These are phyloP conservation scores for Coenonympha arcania DNA, from an alignment of 2,888 invertebrate species.

Conservation along the genomic window DNA sequence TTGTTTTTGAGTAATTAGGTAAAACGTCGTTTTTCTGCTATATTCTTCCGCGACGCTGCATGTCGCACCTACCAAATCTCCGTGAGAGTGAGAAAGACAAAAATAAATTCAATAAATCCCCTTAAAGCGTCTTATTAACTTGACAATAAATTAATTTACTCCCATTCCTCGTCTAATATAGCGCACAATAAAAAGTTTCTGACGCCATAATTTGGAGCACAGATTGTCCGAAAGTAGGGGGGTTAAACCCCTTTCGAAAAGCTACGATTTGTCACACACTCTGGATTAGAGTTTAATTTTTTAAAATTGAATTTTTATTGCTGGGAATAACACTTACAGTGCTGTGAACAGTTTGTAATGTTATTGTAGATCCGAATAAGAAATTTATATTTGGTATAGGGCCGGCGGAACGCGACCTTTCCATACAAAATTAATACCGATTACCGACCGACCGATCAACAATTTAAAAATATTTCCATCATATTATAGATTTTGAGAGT, in stretches of 20 bases:
- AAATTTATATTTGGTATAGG: too few species aligned
- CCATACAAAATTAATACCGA: too few species aligned
- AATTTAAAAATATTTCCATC: too few species aligned
- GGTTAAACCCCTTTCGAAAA: conserved; percentile 56
- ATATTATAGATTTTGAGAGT: too few species aligned
- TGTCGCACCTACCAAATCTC: too few species aligned
- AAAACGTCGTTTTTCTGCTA: too few species aligned
- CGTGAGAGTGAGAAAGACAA: too few species aligned
- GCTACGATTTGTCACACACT: conserved; percentile 68
- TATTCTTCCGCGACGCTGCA: too few species aligned
- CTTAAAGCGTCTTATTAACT: conserved; percentile 2
- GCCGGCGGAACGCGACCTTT: too few species aligned
- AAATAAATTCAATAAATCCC: too few species aligned
- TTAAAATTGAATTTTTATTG: conserved; percentile 69
- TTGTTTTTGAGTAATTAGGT: too few species aligned
- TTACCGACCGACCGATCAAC: too few species aligned
- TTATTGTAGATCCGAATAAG: not conserved
- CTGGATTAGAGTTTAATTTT: conserved; percentile 68
- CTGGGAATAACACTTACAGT: conserved; percentile 15
- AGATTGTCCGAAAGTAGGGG: conserved; percentile 64
- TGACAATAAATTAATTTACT: conserved; percentile 62
- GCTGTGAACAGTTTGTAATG: not conserved
- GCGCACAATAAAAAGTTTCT: conserved; percentile 59
- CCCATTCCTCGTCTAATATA: conserved; percentile 45
- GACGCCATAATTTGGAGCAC: conserved; percentile 69